Percentiles rank a stretch among this genome's conserved stretches.
Conservation (phyloP, 2,797 vertebrate species). For the Leptoclinus maculatus region DNA sequence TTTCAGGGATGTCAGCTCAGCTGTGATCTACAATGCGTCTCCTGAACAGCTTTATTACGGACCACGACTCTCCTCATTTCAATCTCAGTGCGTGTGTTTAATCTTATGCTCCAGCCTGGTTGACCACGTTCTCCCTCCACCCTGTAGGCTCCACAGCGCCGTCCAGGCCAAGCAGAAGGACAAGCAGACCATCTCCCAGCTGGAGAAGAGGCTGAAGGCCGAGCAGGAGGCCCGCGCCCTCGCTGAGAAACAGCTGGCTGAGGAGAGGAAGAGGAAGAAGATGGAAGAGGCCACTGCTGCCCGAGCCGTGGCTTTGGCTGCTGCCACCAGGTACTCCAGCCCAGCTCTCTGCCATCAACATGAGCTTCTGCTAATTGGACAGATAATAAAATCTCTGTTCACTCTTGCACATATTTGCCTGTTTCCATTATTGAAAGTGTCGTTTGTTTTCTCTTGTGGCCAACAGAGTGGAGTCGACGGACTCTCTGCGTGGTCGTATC, state of each 20-base stretch:
- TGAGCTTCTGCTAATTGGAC: not conserved
- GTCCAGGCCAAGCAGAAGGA: conserved; percentile 99
- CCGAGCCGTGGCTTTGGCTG: conserved; percentile 93
- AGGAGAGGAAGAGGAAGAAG: conserved; percentile 98
- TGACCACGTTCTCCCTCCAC: not conserved
- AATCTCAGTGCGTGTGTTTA: not conserved
- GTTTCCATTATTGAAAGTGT: not conserved
- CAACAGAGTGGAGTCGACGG: conserved; percentile 93
- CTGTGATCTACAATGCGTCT: no score
- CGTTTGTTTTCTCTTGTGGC: not conserved
- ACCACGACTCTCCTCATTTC: no score
- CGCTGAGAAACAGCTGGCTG: conserved; percentile 95
- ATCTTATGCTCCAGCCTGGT: not conserved
- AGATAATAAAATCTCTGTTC: not conserved
- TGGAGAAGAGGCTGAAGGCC: conserved; percentile 96
- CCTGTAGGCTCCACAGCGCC: conserved; percentile 91
- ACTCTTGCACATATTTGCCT: not conserved
- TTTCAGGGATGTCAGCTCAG: no score
- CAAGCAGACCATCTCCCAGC: conserved; percentile 95
- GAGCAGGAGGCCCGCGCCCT: conserved; percentile 94
- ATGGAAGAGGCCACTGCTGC: conserved; percentile 96
- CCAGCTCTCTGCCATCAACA: not conserved
- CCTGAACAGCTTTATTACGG: not conserved
- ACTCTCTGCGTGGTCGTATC: conserved; percentile 91
- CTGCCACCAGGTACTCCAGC: conserved; percentile 89